Conservation (phyloP, 2,797 vertebrate species). For the Eutrigla gurnardus region DNA sequence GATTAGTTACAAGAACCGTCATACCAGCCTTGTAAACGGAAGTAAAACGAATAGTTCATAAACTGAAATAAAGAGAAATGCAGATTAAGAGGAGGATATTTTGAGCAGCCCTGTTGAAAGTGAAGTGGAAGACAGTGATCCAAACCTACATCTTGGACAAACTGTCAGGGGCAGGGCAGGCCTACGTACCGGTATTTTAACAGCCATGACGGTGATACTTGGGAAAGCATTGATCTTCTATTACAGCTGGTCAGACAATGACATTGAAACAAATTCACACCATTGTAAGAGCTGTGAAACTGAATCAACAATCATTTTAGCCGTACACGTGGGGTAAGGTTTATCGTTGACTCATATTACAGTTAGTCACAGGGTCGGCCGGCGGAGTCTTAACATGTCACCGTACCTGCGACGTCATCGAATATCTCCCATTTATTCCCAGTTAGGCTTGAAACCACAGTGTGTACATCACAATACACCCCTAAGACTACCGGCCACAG, state of each 20-base stretch:
- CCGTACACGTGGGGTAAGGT: conserved; percentile 47
- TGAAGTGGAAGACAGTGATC: neutral
- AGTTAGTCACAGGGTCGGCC: conserved; percentile 37
- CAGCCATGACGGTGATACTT: neutral
- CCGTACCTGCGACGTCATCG: conserved; percentile 60
- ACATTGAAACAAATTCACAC: conserved; percentile 8
- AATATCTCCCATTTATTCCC: conserved; percentile 61
- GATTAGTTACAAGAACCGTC: neutral
- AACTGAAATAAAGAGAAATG: neutral
- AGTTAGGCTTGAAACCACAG: conserved; percentile 67
- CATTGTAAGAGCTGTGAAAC: conserved; percentile 17
- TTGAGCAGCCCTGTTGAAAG: neutral
- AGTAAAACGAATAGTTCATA: neutral
- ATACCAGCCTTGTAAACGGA: neutral
- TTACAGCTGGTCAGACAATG: conserved; percentile 2
- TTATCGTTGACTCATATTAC: conserved; percentile 61
- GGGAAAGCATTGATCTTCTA: neutral
- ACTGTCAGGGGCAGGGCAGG: neutral
- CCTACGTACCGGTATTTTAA: neutral
- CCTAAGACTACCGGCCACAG: conserved; percentile 67
- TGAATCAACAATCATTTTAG: conserved; percentile 33
- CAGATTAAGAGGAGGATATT: neutral
- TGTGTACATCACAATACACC: conserved; percentile 68
- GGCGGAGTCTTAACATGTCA: conserved; percentile 48
- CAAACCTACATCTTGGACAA: neutral